Conservation (phyloP, 2,797 vertebrate species). For the Sphenodon punctatus region DNA sequence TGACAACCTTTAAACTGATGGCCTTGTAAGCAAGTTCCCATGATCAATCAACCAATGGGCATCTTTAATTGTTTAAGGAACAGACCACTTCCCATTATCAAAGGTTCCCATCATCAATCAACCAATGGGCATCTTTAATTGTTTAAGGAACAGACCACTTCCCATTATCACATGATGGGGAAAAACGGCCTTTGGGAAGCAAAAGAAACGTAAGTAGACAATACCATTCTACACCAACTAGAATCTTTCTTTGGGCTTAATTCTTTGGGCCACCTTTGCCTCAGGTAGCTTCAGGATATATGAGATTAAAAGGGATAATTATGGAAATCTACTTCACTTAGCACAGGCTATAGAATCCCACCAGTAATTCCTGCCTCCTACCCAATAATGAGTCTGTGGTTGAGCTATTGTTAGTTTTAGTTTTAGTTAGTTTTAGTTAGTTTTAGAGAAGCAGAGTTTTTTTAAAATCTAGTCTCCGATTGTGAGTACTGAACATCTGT, state of each 20-base stretch:
- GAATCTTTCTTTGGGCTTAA: conserved; percentile 8
- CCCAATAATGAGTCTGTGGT: no score
- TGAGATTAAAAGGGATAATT: background rate
- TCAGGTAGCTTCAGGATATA: background rate
- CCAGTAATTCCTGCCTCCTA: background rate
- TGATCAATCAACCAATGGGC: background rate
- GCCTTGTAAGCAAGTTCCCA: fast-evolving
- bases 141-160: background rate
- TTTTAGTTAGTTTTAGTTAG: no score
- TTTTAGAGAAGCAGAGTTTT: no score
- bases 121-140: background rate
- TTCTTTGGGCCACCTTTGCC: background rate
- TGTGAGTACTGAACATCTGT: no score
- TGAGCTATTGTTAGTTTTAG: no score
- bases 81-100: background rate
- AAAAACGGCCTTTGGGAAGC: background rate
- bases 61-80: background rate
- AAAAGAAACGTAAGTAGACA: background rate
- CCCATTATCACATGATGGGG: background rate
- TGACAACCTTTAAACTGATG: fast-evolving
- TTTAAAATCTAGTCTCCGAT: no score
- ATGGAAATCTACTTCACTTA: background rate
- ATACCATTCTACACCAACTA: conserved; percentile 7
- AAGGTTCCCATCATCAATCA: background rate
- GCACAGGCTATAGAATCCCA: background rate